Evolutionary conservation across 2,888 invertebrate genomes (phyloP).

Genomic region (Molorchus minor): DNA sequence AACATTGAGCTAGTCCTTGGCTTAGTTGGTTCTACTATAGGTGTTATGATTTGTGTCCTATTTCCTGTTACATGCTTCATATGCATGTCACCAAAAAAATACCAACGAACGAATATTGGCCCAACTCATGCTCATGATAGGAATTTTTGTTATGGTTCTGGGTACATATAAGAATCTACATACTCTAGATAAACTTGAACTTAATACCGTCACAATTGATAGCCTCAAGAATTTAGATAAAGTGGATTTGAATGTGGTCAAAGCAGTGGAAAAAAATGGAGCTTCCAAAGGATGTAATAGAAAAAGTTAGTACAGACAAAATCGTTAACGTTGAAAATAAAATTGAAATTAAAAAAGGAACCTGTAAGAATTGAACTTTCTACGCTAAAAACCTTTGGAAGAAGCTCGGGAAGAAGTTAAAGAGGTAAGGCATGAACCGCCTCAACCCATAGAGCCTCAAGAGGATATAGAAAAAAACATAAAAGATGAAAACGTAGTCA

Average conservation of each 20-base stretch:
- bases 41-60: slow-evolving; percentile 90
- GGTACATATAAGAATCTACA: slow-evolving; percentile 90
- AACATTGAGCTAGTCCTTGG: slow-evolving; percentile 95
- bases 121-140: slow-evolving; percentile 82
- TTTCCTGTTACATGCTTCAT: slow-evolving; percentile 93
- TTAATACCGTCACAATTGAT: slow-evolving; percentile 16
- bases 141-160: slow-evolving; percentile 86
- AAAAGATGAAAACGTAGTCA: slow-evolving; percentile 14
- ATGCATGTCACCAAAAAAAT: slow-evolving; percentile 81
- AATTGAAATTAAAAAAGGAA: neutral
- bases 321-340: slow-evolving; percentile 8
- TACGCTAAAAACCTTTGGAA: slow-evolving; percentile 15
- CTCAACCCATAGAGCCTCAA: slow-evolving; percentile 55
- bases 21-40: slow-evolving; percentile 93
- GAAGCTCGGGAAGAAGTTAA: slow-evolving; percentile 54
- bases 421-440: slow-evolving; percentile 58
- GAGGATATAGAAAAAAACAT: slow-evolving; percentile 29
- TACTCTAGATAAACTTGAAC: slow-evolving; percentile 62
- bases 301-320: slow-evolving; percentile 9
- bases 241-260: slow-evolving; percentile 5
- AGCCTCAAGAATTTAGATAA: slow-evolving; percentile 18
- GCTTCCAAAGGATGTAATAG: neutral
- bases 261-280: slow-evolving; percentile 5
- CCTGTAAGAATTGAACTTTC: slow-evolving; percentile 19
- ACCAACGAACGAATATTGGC: slow-evolving; percentile 85